Percentiles rank a stretch among this genome's conserved stretches.
These are phyloP conservation scores for Thelaira solivaga DNA, from an alignment of 2,888 invertebrate genomes.

Conservation along the genomic window DNA sequence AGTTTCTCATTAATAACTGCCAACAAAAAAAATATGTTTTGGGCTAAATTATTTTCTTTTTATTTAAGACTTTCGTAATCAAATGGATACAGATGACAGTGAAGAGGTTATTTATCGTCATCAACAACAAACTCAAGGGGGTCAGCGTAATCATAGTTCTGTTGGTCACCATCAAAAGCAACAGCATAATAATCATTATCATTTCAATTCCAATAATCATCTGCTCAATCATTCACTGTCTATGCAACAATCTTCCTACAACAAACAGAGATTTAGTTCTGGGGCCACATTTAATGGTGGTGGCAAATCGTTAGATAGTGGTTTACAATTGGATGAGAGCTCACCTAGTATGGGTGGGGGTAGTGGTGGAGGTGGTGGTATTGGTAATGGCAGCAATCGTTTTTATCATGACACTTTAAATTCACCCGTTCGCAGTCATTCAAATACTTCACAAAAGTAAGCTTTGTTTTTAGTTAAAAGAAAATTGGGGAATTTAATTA, in stretches of 20 bases:
- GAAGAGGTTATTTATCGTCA: slow-evolving; percentile 71
- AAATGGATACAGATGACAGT: slow-evolving; percentile 72
- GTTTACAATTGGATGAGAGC: slow-evolving; percentile 68
- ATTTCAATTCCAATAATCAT: slow-evolving; percentile 73
- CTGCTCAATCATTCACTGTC: slow-evolving; percentile 73
- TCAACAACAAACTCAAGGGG: slow-evolving; percentile 61
- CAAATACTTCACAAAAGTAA: slow-evolving; percentile 68
- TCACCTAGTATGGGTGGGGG: slow-evolving; percentile 48
- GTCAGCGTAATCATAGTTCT: slow-evolving; percentile 58
- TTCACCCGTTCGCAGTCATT: slow-evolving; percentile 70
- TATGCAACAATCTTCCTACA: slow-evolving; percentile 72
- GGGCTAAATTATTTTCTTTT: neutral
- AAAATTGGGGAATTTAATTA: neutral
- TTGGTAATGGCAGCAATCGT: slow-evolving; percentile 42
- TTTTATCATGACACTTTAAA: slow-evolving; percentile 69
- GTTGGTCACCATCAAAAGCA: slow-evolving; percentile 69
- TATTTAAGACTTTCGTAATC: slow-evolving; percentile 69
- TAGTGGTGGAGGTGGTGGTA: too few species aligned
- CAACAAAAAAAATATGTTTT: neutral
- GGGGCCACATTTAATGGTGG: slow-evolving; percentile 68
- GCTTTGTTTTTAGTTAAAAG: neutral
- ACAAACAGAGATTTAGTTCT: slow-evolving; percentile 69
- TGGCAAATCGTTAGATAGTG: slow-evolving; percentile 72
- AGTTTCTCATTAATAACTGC: too few species aligned
- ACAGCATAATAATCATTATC: slow-evolving; percentile 71